A percentile compares a stretch with the other conserved stretches of the same genome.
phyloP scores from a whole-genome alignment of 1,140 invertebrate species.

The Drosophila repleta region DNA sequence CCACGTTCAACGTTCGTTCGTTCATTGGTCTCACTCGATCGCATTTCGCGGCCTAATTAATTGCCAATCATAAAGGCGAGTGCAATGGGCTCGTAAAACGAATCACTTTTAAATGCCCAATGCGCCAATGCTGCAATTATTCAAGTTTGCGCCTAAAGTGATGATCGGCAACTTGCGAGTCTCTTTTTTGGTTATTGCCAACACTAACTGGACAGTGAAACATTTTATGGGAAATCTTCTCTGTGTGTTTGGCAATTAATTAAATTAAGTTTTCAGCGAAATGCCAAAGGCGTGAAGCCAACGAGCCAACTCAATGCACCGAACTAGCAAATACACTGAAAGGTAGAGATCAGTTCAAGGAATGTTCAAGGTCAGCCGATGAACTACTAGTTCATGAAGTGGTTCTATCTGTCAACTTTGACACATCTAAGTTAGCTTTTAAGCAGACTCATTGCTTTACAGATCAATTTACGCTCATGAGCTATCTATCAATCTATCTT shows the following conservation, averaged over 20 bases:
- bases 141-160: slow-evolving; percentile 77
- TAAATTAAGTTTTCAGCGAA: slow-evolving; percentile 81
- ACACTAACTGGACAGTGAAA: slow-evolving; percentile 8
- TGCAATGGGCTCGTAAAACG: slow-evolving; percentile 64
- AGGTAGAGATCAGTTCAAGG: not conserved
- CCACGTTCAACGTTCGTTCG: not conserved
- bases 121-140: slow-evolving; percentile 60
- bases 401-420: too few species aligned
- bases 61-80: slow-evolving; percentile 78
- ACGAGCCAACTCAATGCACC: slow-evolving; percentile 29
- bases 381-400: too few species aligned
- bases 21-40: slow-evolving; percentile 13
- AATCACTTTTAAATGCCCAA: slow-evolving; percentile 74
- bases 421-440: too few species aligned
- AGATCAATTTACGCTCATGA: too few species aligned
- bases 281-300: slow-evolving; percentile 77
- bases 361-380: not conserved
- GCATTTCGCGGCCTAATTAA: slow-evolving; percentile 68
- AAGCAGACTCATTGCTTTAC: too few species aligned
- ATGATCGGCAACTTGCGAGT: slow-evolving; percentile 14
- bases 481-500: too few species aligned
- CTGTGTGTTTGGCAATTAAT: slow-evolving; percentile 78
- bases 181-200: not conserved
- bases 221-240: slow-evolving; percentile 51
- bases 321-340: slow-evolving; percentile 8